Percentiles rank a stretch among this genome's conserved stretches.
phyloP scores from a whole-genome alignment of 2,797 vertebrate species.

The Muraenolepis orangiensis region DNA sequence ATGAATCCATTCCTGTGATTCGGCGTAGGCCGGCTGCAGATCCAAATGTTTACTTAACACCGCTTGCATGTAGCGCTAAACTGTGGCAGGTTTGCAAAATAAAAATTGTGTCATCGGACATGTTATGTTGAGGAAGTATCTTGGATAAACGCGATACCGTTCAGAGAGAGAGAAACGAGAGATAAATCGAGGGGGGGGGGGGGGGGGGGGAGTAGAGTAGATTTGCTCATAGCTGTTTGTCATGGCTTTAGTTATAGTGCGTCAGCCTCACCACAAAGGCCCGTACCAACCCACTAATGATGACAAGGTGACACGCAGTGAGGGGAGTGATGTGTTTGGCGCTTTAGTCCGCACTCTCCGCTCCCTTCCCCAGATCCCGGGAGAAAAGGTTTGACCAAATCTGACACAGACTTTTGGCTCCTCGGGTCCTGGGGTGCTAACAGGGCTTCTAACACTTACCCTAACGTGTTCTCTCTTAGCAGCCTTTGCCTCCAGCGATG shows the following conservation, averaged over 20 bases:
- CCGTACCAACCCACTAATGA: slow-evolving; percentile 9
- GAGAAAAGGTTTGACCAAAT: too few species aligned
- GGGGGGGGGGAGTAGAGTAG: not conserved
- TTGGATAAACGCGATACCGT: not conserved
- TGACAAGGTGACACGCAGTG: slow-evolving; percentile 39
- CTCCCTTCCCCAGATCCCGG: slow-evolving; percentile 7
- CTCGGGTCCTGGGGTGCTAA: not conserved
- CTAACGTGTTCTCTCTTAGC: slow-evolving; percentile 35
- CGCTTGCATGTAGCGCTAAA: not conserved
- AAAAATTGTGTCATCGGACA: too few species aligned
- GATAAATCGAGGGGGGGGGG: not conserved
- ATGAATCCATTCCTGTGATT: too few species aligned
- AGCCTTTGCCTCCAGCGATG: slow-evolving; percentile 27
- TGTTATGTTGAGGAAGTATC: too few species aligned
- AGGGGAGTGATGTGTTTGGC: slow-evolving; percentile 17
- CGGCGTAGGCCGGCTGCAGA: too few species aligned
- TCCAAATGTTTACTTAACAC: not conserved
- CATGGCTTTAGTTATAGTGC: slow-evolving; percentile 36
- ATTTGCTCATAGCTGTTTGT: slow-evolving; percentile 25
- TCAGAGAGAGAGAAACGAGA: not conserved
- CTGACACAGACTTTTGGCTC: not conserved
- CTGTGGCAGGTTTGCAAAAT: too few species aligned
- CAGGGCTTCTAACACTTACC: slow-evolving; percentile 6
- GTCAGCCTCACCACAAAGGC: slow-evolving; percentile 3
- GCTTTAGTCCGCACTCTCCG: slow-evolving; percentile 18